Conservation (phyloP, 2,797 vertebrate species). For the Mycteria americana region DNA sequence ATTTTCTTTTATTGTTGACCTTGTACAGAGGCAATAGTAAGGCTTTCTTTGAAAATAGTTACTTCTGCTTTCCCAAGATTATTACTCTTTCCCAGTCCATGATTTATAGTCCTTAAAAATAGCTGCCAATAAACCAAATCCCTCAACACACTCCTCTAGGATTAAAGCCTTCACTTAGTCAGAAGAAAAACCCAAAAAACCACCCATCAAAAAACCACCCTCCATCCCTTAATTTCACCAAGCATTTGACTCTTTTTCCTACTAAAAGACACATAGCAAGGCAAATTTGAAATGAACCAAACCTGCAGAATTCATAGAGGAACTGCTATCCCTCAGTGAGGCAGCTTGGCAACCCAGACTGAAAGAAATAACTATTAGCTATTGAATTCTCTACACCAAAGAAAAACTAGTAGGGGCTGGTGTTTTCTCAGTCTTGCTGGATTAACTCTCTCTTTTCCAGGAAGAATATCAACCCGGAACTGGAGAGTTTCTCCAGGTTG, state of each 20-base stretch:
- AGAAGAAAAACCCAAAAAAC: background rate
- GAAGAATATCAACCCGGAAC: background rate
- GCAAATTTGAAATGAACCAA: background rate
- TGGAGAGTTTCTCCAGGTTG: background rate
- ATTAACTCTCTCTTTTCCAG: background rate
- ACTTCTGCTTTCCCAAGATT: slow-evolving; percentile 10
- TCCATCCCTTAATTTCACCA: background rate
- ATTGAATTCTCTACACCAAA: background rate
- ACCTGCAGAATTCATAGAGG: background rate
- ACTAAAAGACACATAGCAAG: background rate
- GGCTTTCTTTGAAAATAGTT: slow-evolving; percentile 1
- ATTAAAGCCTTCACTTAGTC: background rate
- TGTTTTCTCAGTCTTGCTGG: background rate
- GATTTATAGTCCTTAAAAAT: slow-evolving; percentile 34
- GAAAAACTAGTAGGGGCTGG: background rate
- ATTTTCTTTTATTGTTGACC: slow-evolving; percentile 25
- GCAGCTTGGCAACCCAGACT: background rate
- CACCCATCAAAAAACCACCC: accelerated
- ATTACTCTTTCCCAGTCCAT: background rate
- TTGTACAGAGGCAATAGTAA: background rate
- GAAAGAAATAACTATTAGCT: background rate
- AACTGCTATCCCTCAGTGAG: background rate
- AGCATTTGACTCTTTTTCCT: background rate
- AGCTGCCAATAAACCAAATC: background rate
- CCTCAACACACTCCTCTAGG: background rate